phyloP scores from a whole-genome alignment of 37 sponge, comb jelly and placozoan species.

The Tethya wilhelma region DNA sequence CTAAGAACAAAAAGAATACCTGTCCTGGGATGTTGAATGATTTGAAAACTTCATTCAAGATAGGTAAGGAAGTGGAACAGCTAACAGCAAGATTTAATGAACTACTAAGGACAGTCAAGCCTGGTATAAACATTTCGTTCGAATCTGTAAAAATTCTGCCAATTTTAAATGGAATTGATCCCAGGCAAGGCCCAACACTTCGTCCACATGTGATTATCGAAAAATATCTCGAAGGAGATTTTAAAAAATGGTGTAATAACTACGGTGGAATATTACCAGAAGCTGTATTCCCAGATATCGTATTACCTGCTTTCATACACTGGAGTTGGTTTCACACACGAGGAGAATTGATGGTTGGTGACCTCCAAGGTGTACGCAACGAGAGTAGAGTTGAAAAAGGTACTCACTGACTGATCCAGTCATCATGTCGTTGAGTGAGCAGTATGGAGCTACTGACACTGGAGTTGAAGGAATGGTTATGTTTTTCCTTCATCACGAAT shows the following conservation, averaged over 20 bases:
- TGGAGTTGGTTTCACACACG: constrained; percentile 62
- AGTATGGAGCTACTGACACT: constrained; percentile 54
- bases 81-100: constrained; percentile 40
- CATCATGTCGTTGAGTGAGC: constrained; percentile 8
- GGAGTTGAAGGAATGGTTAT: constrained; percentile 61
- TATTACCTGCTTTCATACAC: constrained; percentile 66
- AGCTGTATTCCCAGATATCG: too few relatives aligned
- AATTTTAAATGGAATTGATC: not conserved
- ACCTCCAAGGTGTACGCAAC: constrained; percentile 57
- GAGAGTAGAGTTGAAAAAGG: not conserved
- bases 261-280: constrained; percentile 40
- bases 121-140: constrained; percentile 34
- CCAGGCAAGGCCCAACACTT: constrained; percentile 8
- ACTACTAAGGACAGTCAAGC: not conserved
- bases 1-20: constrained; percentile 32
- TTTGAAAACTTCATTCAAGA: constrained; percentile 28
- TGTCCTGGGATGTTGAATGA: constrained; percentile 41
- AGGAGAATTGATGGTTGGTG: constrained; percentile 49
- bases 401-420: constrained; percentile 62
- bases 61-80: constrained; percentile 22
- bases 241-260: constrained; percentile 61
- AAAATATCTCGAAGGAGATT: constrained; percentile 52
- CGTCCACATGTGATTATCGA: constrained; percentile 35
- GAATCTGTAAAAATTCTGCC: constrained; percentile 14
- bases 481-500: constrained; percentile 57